Base-by-base conservation (phyloP, 2,113 vertebrate genomes). In the Oreotrochilus melanogaster region DNA sequence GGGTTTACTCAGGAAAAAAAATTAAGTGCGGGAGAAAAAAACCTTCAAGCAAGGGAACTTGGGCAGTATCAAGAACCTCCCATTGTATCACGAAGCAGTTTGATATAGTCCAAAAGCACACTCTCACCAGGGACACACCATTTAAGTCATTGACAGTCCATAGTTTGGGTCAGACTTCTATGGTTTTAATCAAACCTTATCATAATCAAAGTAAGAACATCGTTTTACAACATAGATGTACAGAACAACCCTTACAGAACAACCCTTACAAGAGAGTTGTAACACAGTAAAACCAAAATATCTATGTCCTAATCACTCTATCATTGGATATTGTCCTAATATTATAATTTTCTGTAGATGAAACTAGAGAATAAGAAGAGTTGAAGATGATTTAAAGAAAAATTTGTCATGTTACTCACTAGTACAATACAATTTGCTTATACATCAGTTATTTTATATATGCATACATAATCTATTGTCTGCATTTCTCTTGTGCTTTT, bases 371-470 rank as follows among this genome's bases (percentile, higher is more conserved):
- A 58, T 30, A 86, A 75, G 61, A 94, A 60, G 27, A 89, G 35
- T 33, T 86, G n/a, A 82, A 90, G 56, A 58, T 42, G 88, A 85
- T 65, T 80, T 76, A 47, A 89, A 80, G 21, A 92, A 81, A 71
- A 13, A 81, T 81, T 84, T 91, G 14, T 74, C 69, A 81, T 47
- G 48, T 93, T 85, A 87, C 33, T 78, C 69, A 47, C 57, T 24
- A n/a, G 47, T 58, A 78, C 0, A 2, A 81, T 42, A 86, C 60
- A 76, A 83, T 86, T 93, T 88, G 56, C 58, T 88, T 76, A 92
- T 74, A 87, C 35, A 85, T 84, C 83, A 64, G 56, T 66, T 86
- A 78, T 76, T 94, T 89, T 72, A 74, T 62, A 89, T 6, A 76
- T 69, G 76, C 74, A 88, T 37, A 66, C 31, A 23, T 82, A 75